Conservation (phyloP, 2,797 vertebrate genomes). For the Sebastes goodei region DNA sequence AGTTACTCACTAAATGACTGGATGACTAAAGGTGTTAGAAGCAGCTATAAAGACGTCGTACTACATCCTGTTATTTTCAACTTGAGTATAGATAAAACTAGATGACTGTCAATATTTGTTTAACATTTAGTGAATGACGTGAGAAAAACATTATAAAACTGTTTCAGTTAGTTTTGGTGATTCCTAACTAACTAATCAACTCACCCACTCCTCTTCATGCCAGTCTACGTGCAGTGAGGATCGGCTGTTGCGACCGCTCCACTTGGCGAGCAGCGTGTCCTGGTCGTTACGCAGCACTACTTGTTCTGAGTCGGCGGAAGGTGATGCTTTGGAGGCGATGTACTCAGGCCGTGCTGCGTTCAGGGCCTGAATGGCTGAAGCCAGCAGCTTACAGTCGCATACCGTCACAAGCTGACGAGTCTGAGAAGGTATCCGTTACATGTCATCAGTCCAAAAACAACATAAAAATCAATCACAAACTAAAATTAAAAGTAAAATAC, state of each 20-base stretch:
- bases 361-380: conserved; percentile 93
- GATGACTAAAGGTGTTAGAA: background rate
- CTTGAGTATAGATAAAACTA: background rate
- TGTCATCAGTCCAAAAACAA: background rate
- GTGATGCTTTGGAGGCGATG: conserved; percentile 95
- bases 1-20: background rate
- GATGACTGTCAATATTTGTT: too few relatives aligned
- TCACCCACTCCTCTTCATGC: conserved; percentile 97
- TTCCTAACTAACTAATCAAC: conserved; percentile 22
- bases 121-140: too few relatives aligned
- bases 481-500: conserved; percentile 60
- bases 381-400: conserved; percentile 95
- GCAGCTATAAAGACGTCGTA: background rate
- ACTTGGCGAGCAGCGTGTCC: conserved; percentile 94
- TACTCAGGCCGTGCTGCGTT: conserved; percentile 96
- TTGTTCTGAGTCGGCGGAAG: conserved; percentile 92
- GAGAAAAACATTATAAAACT: background rate
- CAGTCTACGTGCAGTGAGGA: conserved; percentile 93
- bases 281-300: conserved; percentile 97
- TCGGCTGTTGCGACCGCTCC: conserved; percentile 91
- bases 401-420: conserved; percentile 95
- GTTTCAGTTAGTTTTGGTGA: background rate
- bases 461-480: background rate
- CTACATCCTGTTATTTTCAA: background rate
- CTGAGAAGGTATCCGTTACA: conserved; percentile 66